Base-by-base conservation (phyloP, 2,888 invertebrate genomes). In the Nymphalis urticae region DNA sequence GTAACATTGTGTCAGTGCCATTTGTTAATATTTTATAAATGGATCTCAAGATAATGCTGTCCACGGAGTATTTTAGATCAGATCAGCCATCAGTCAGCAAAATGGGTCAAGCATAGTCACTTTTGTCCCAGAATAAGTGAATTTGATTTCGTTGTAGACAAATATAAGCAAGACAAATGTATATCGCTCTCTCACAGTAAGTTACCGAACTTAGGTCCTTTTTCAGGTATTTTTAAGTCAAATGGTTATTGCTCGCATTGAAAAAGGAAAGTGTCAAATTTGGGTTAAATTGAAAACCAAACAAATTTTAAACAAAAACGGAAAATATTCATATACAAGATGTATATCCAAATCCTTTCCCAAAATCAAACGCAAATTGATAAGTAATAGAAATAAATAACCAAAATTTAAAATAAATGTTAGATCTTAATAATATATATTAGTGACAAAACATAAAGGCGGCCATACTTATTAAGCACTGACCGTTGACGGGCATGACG, bases 401-500 rank as follows among this genome's bases (percentile, higher is more conserved):
- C 53, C 53, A 53, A 24, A 53, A 16, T 21, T 1, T 27, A 13
- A n/a, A 17, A 7, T 56, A 27, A 36, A 42, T 36, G 58, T 58
- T 58, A 58, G 42, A 19, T 42, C 71, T 72, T 72, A 72, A 64
- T 73, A 70, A 58, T 74, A 72, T 74, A 62, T 74, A 80, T 91
- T 91, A 92, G 88, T 88, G 79, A 92, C 91, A 92, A 92, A 91
- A 89, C 89, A 91, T 89, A 82, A 92, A 91, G 84, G 85, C 82
- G 86, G 83, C 85, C 92, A 90, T 92, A 92, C 92, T 92, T 92
- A 92, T 89, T 84, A 92, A 89, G 90, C 92, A 93, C 91, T 93
- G 90, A 97, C 97, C 97, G 95, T 97, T 95, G 92, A 92, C 92
- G 79, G 95, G 95, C 83, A 96, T 95, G 78, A 96, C 95, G 80